phyloP scores from a whole-genome alignment of 1,140 invertebrate species.

The Pararge aegeria region DNA sequence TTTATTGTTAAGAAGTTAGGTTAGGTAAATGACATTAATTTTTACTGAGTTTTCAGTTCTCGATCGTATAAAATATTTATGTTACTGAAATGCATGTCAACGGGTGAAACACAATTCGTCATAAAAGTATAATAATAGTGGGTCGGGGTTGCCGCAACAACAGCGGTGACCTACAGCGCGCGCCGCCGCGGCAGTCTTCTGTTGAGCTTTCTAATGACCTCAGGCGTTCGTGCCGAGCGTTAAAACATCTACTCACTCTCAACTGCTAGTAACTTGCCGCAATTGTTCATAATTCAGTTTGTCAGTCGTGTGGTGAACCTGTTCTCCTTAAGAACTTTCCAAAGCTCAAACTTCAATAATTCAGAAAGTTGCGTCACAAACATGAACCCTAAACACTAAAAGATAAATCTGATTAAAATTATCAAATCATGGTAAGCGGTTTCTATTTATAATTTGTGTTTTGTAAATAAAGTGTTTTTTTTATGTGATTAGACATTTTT shows the following conservation, averaged over 20 bases:
- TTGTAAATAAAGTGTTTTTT: background rate
- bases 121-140: slow-evolving; percentile 79
- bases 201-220: slow-evolving; percentile 76
- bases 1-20: background rate
- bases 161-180: slow-evolving; percentile 71
- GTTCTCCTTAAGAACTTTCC: slow-evolving; percentile 45
- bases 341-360: slow-evolving; percentile 44
- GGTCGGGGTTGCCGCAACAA: slow-evolving; percentile 73
- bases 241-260: slow-evolving; percentile 46
- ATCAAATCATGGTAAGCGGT: slow-evolving; percentile 46
- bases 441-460: slow-evolving; percentile 9
- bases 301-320: slow-evolving; percentile 50
- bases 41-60: background rate
- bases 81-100: slow-evolving; percentile 47
- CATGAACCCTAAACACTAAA: slow-evolving; percentile 64
- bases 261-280: slow-evolving; percentile 52
- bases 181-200: slow-evolving; percentile 77
- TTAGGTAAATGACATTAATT: background rate
- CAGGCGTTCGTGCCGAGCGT: slow-evolving; percentile 67
- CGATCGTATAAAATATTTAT: slow-evolving; percentile 21
- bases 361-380: slow-evolving; percentile 43
- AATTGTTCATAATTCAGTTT: slow-evolving; percentile 46
- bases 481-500: background rate
- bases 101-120: slow-evolving; percentile 70
- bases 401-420: slow-evolving; percentile 67